Base-by-base conservation (phyloP, 2,797 vertebrate species). In the Crenichthys baileyi region DNA sequence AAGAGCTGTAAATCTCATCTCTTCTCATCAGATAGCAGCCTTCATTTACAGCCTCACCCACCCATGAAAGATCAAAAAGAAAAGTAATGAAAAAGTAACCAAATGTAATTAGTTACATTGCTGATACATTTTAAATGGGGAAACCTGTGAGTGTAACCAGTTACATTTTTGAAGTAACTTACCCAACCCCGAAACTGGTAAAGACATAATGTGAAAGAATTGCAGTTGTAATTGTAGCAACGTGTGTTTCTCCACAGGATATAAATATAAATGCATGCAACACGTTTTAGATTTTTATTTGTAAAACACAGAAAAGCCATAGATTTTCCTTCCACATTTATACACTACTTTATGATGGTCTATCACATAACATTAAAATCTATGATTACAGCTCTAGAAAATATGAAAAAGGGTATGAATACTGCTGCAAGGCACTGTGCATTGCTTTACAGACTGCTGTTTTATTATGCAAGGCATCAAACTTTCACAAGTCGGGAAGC, bases 401-500 rank as follows among this genome's bases (percentile, higher is more conserved):
- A 13, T n/a, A n/a, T n/a, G n/a, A n/a, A 22, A 12, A 41, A 7
- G 29, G 8, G 61, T 20, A 7, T 63, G 60, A 63, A 36, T 36
- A 20, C 61, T 22, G 36, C 26, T 39, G 31, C 18, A 36, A 39
- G 58, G 26, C 8, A 22, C 31, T 39, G 26, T 65, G 61, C 4
- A 22, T 1, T 7, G n/a, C 26, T 76, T 71, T 76, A 55, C 39
- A 56, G 29, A 16, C 9, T 16, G 13, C 20, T 51, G 20, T 29
- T 63, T 48, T 44, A 53, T 87, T 88, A 91, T 84, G 77, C 85
- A 88, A 92, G 60, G 24, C 0, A 24, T 2, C 2, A 13, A 29
- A 31, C 6, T 2, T 74, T 71, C 78, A 83, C 78, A 73, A 79
- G 81, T 22, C 75, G 29, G 1, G 7, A 68, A 31, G 48, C 44